A percentile compares a stretch with the other conserved stretches of the same genome.
These are phyloP conservation scores for Falcunculus frontatus DNA, from an alignment of 2,113 vertebrate genomes.

Conservation along the genomic window DNA sequence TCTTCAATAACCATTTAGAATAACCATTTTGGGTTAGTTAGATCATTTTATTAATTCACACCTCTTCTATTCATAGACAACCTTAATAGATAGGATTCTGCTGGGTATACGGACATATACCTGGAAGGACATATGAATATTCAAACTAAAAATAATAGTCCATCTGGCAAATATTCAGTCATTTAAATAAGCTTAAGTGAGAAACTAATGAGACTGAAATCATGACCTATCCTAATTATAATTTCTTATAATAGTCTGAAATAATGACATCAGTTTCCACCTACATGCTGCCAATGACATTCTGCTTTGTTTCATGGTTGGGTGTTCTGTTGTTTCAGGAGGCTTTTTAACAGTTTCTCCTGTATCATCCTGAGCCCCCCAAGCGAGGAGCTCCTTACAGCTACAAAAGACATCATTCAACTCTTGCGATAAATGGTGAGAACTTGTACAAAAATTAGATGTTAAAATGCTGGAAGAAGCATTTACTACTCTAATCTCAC, in stretches of 20 bases:
- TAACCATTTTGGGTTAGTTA: neutral
- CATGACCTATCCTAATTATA: neutral
- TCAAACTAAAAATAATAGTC: neutral
- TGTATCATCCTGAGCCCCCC: fast-evolving
- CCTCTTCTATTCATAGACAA: neutral
- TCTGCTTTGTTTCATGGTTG: neutral
- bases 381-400: neutral
- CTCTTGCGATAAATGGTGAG: neutral
- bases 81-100: neutral
- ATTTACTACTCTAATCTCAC: neutral
- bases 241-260: neutral
- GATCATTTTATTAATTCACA: neutral
- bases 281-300: neutral
- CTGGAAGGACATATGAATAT: neutral
- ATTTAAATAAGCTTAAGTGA: neutral
- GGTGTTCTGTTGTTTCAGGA: neutral
- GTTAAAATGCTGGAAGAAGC: neutral
- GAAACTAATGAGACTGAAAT: conserved; percentile 10
- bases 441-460: neutral
- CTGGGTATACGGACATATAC: neutral
- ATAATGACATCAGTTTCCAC: neutral
- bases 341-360: neutral
- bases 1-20: neutral
- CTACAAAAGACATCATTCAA: neutral
- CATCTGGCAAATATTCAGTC: neutral